Evolutionary conservation across 2,888 invertebrate species (phyloP).

Genomic region (Macropis europaea): DNA sequence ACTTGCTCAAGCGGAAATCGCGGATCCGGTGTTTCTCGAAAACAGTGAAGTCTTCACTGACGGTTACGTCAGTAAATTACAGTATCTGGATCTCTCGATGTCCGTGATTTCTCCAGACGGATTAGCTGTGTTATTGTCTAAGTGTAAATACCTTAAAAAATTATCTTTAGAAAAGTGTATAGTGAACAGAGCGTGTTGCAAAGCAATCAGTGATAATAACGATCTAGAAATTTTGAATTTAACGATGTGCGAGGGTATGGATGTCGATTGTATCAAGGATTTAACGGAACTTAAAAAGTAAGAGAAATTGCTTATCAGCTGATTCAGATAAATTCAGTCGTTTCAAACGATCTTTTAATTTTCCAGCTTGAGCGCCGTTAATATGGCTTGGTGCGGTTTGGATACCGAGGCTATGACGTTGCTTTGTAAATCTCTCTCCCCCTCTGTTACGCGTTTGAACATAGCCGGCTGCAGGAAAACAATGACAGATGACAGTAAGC

Average conservation of each 20-base stretch:
- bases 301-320: constrained; percentile 73
- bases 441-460: constrained; percentile 87
- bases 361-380: constrained; percentile 85
- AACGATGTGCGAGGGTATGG: constrained; percentile 89
- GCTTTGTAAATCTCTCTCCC: constrained; percentile 84
- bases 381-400: constrained; percentile 91
- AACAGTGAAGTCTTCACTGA: constrained; percentile 71
- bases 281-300: constrained; percentile 81
- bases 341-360: neutral
- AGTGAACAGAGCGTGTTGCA: constrained; percentile 84
- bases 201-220: constrained; percentile 85
- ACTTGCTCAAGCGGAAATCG: constrained; percentile 90
- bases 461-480: constrained; percentile 90
- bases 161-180: constrained; percentile 91
- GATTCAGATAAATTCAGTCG: neutral
- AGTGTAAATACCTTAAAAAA: constrained; percentile 88
- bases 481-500: constrained; percentile 88
- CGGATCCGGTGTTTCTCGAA: constrained; percentile 81
- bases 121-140: constrained; percentile 83
- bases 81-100: constrained; percentile 94
- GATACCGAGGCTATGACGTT: constrained; percentile 83
- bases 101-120: constrained; percentile 83
- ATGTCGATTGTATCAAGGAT: constrained; percentile 83
- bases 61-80: constrained; percentile 83
- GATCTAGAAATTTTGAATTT: constrained; percentile 91